phyloP scores from a whole-genome alignment of 2,888 invertebrate genomes.

The Phoronis australis region DNA sequence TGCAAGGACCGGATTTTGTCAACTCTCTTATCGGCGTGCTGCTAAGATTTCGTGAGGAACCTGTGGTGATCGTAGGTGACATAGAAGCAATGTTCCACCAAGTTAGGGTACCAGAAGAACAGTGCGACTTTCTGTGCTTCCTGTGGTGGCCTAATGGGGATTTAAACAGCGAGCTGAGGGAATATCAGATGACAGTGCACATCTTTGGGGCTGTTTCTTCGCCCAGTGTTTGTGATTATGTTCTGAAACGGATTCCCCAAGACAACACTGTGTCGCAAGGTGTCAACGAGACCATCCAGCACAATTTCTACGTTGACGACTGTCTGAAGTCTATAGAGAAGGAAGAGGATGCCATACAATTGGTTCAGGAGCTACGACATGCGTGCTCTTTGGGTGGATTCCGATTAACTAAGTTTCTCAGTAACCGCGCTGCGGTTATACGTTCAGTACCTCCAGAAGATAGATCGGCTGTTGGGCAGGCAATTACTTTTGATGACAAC shows the following conservation, averaged over 20 bases:
- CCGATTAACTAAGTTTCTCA: not conserved
- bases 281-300: not conserved
- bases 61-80: constrained; percentile 7
- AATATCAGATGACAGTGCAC: constrained; percentile 12
- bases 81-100: constrained; percentile 12
- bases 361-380: not conserved
- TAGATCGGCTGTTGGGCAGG: not conserved
- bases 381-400: not conserved
- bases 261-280: not conserved
- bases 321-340: constrained; percentile 2
- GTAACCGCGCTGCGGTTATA: not conserved
- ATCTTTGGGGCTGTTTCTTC: constrained; percentile 8
- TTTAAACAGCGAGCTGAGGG: not conserved
- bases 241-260: constrained; percentile 2
- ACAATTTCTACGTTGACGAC: constrained; percentile 10
- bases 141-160: constrained; percentile 10
- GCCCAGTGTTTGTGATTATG: constrained; percentile 9
- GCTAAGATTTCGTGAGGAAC: too few species aligned
- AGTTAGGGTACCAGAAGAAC: constrained; percentile 4
- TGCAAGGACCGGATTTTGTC: constrained; percentile 4
- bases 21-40: constrained; percentile 2
- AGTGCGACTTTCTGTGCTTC: constrained; percentile 10
- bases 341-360: constrained; percentile 1
- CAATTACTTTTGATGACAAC: not conserved
- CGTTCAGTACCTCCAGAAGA: not conserved